Base-by-base conservation (phyloP, 2,888 invertebrate species). In the Drosophila austrosaltans region DNA sequence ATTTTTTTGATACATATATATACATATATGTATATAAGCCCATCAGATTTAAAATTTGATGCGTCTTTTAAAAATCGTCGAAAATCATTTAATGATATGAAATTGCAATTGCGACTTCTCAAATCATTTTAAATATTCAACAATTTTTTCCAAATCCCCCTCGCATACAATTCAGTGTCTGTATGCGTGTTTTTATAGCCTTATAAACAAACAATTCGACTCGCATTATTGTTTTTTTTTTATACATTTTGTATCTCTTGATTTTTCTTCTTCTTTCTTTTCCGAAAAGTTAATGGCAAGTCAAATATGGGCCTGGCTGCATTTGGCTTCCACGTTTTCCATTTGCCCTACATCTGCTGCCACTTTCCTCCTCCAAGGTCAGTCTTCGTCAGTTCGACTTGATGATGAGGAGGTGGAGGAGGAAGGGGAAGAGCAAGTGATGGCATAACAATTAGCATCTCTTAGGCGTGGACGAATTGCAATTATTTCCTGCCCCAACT, bases 331-430 rank as follows among this genome's bases (percentile, higher is more conserved):
- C 73, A 63, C 63, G 71, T 67, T 42, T 67, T 61, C 69, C 56
- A 44, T 75, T 61, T 70, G 62, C 71, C 72, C 72, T 69, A 63
- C 72, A 73, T 73, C 56, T 76, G 72, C 16, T 58, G 64, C 30
- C 69, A 22, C 16, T 25, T 25, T 25, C 8, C 36, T 48, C 25
- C 48, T 25, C 48, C 72, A 73, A 73, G 72, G 72, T 73, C 72
- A 58, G 25, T 10, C 25, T 12, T 12, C 22, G 22, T 48, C 36
- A 36, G 10, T 8, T 36, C 10, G 16, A 25, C 48, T 48, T 25
- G 48, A 10, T 25, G 48, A 22, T 1, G 22, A 22, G 20, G 7
- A 22, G 48, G 22, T 2, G 44, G 16, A n/a, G 42, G 16, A 44
- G 16, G 42, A 7, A 3, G 20, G 8, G 54, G 30, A 7, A 20